Base-by-base conservation (phyloP, 2,113 vertebrate genomes). In the Vulpes lagopus region DNA sequence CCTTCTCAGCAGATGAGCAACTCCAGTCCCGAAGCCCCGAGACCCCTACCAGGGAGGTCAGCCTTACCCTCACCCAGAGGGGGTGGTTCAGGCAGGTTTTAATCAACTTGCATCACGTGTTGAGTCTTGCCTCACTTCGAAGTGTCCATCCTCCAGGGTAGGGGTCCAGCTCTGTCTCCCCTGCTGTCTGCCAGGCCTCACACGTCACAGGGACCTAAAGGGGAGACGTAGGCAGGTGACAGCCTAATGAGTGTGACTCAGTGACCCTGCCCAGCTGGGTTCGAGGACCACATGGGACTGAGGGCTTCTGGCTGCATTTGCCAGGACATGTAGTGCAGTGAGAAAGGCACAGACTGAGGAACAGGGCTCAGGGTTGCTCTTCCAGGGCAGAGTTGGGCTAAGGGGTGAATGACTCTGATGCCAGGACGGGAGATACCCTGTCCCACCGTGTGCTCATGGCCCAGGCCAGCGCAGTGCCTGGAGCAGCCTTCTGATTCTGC, bases 341-440 rank as follows among this genome's bases (percentile, higher is more conserved):
- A 20, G 57, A 65, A 60, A 43, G 60, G 23, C 8, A 6, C 17
- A 3, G 69, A n/a, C 51, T 51, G 8, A 57, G 87, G 60, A 55
- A 22, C 17, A 7, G 59, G 59, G 62, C 80, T 71, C 49, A 6
- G 35, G 59, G 64, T 17, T 19, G 53, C 22, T 51, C 25, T 27
- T 0, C 3, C 1, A 1, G 51, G 80, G 38, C 53, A 74, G 65
- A 74, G n/a, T 0, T 5, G 20, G n/a, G 11, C 25, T 38, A 16
- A 49, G 60, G 64, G 57, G 43, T 22, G 57, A 49, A 51, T 9
- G n/a, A 78, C 15, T 2, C 60, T 5, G 5, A 1, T 1, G 86
- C 2, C 9, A 1, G 59, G 71, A 55, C 7, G 10, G 71, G 49
- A 8, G 49, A 8, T 19, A 27, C 19, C 43, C 35, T 76, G 57